Evolutionary conservation across 2,888 invertebrate species (phyloP), one percentile per base, ranked within the genome.

Genomic region (Aradus depressus): DNA sequence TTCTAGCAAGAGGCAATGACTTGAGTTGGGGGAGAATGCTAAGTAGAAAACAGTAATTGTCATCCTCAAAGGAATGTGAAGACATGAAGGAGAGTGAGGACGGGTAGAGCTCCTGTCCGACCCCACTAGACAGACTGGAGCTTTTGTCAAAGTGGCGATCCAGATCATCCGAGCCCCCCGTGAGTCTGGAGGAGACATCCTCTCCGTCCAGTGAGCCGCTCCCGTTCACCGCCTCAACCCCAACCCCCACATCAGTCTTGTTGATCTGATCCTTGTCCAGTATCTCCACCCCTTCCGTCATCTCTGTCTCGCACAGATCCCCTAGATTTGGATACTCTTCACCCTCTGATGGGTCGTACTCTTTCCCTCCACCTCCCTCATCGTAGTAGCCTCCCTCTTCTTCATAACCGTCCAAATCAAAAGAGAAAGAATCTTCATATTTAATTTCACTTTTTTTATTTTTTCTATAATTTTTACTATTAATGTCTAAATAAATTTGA

Each of bases 21-120:
- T 52, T 55, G 35, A 55, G 21, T 35, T 55, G 55, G 8, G 55
- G 55, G 16, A 54, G 39, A 19, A 55, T 39, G 41, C 55, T 55
- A 23, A 52, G 43, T 18, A 55, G 43, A 25, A 55, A 55, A 32
- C 55, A 55, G 21, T 51, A 45, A 23, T 55, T 52, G 44, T 55
- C 55, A 34, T 55, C 55, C 41, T 55, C 49, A 26, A 54, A 44
- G n/a, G n/a, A n/a, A n/a, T n/a, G n/a, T n/a, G n/a, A n/a, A n/a
- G n/a, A n/a, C 4, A 25, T 23, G 3, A 25, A 5, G 6, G 26
- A 47, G 18, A 23, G 26, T 19, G 23, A 35, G 18, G 39, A 5
- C 4, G 18, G 31, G 16, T 5, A n/a, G 1, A 21, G 4, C 2
- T 39, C 49, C 18, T 18, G 38, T 6, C 28, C 23, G n/a, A 31